phyloP scores from a whole-genome alignment of 1,140 invertebrate genomes.

The Apis florea region DNA sequence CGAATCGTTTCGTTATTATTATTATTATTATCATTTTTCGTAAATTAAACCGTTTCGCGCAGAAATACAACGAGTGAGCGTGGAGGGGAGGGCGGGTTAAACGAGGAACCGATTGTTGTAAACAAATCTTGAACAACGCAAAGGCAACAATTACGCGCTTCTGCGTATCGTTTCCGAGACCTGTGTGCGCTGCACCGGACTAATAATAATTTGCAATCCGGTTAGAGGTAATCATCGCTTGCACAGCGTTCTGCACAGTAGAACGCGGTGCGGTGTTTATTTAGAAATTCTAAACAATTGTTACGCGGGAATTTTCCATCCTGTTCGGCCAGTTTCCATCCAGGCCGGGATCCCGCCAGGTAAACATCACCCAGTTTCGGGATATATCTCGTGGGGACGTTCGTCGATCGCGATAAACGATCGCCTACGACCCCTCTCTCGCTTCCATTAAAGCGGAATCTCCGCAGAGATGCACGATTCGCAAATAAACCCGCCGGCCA shows the following conservation, averaged over 20 bases:
- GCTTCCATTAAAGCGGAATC: conserved; percentile 30
- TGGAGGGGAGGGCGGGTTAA: not conserved
- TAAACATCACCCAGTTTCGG: conserved; percentile 17
- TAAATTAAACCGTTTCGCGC: not conserved
- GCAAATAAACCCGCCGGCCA: conserved; percentile 9
- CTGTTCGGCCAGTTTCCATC: not conserved
- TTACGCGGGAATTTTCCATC: not conserved
- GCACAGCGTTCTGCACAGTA: not conserved
- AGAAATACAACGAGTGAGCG: not conserved
- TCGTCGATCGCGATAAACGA: conserved; percentile 23
- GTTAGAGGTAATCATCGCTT: conserved; percentile 29
- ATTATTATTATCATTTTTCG: not conserved
- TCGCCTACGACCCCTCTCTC: not conserved
- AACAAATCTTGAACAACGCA: conserved; percentile 12
- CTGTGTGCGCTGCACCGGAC: not conserved
- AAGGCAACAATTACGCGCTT: conserved; percentile 17
- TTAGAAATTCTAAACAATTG: conserved; percentile 16
- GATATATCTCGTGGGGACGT: not conserved
- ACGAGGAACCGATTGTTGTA: conserved; percentile 10
- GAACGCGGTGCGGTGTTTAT: not conserved
- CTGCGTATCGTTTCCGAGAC: not conserved
- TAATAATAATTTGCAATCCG: conserved; percentile 45
- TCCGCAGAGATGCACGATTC: not conserved
- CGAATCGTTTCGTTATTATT: not conserved
- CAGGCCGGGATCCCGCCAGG: not conserved